Evolutionary conservation across 1,140 invertebrate species (phyloP), one percentile per base, ranked within the genome.

Genomic region (Dreissena polymorpha): DNA sequence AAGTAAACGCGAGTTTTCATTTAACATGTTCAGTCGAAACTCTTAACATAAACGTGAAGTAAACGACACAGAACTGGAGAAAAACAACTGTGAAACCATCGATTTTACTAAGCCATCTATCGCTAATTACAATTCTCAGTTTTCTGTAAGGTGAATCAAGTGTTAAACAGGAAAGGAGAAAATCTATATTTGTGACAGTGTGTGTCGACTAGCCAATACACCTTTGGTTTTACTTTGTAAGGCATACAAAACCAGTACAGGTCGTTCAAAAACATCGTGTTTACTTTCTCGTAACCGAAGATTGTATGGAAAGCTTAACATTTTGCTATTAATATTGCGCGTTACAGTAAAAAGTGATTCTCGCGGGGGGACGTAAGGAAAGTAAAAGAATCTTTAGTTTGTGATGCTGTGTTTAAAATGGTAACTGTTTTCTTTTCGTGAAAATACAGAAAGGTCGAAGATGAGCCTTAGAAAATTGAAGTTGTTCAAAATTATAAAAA

Each of bases 381-480:
- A 13, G 71, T 53, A 74, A 57, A 1, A 12, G 23, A 60, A 29
- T 74, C 25, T 23, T 25, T 18, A 29, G 23, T 13, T 29, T 50
- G 39, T 5, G 29, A 29, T 74, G 51, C 1, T 57, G 21, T 74
- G 29, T 57, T 55, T 74, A 21, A 29, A 7, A 39, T 75, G n/a
- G 0, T 16, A 13, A 63, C 16, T 63, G 7, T 29, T 63, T 27
- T 16, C 21, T 53, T 29, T 75, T 49, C 21, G 53, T 18, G 12
- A 64, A 16, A 13, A n/a, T 12, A 74, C 8, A 55, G n/a, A 53
- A 73, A 73, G 16, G 57, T 39, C 71, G 49, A 83, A 74, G 53
- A 89, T 90, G 88, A 87, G 86, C 77, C 77, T 90, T 29, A 71
- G 86, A 74, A 90, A 88, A 67, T 86, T 87, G 18, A 90, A 88